Conservation (phyloP, 2,113 vertebrate genomes). For the Vulpes lagopus region DNA sequence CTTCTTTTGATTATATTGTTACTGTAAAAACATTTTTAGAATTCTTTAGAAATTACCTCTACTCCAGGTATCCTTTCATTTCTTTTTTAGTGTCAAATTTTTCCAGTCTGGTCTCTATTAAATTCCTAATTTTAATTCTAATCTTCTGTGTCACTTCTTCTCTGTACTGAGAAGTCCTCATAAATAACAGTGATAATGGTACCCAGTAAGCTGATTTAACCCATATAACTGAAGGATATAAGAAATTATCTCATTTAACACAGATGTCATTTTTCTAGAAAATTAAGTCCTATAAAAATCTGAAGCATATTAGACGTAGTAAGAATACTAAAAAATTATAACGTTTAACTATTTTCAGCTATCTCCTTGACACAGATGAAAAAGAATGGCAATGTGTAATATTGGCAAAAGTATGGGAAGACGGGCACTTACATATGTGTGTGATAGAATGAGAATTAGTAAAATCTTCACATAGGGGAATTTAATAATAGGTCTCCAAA, state of each 20-base stretch:
- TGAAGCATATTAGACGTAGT: not conserved
- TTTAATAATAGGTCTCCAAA: slow-evolving; percentile 44
- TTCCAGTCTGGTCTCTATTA: not conserved
- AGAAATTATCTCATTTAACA: slow-evolving; percentile 55
- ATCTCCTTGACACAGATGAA: slow-evolving; percentile 1
- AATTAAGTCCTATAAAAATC: slow-evolving; percentile 3
- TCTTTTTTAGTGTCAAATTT: slow-evolving; percentile 19
- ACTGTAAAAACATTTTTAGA: slow-evolving; percentile 23
- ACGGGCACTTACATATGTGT: not conserved
- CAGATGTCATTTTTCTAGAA: slow-evolving; percentile 4
- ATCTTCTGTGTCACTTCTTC: not conserved
- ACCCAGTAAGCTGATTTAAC: slow-evolving; percentile 39
- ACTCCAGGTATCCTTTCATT: not conserved
- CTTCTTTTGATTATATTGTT: not conserved
- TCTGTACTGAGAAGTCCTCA: slow-evolving; percentile 28
- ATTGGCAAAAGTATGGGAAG: not conserved
- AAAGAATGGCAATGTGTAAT: slow-evolving; percentile 8
- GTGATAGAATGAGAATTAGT: slow-evolving; percentile 25
- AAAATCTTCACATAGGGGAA: not conserved
- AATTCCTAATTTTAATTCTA: slow-evolving; percentile 46
- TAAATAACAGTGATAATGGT: not conserved
- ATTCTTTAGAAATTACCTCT: slow-evolving; percentile 51
- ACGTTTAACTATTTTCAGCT: slow-evolving; percentile 34
- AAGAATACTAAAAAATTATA: slow-evolving; percentile 47
- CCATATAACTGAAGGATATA: slow-evolving; percentile 10